These are phyloP conservation scores for Papilio protenor DNA, from an alignment of 2,888 invertebrate genomes.

Conservation along the genomic window DNA sequence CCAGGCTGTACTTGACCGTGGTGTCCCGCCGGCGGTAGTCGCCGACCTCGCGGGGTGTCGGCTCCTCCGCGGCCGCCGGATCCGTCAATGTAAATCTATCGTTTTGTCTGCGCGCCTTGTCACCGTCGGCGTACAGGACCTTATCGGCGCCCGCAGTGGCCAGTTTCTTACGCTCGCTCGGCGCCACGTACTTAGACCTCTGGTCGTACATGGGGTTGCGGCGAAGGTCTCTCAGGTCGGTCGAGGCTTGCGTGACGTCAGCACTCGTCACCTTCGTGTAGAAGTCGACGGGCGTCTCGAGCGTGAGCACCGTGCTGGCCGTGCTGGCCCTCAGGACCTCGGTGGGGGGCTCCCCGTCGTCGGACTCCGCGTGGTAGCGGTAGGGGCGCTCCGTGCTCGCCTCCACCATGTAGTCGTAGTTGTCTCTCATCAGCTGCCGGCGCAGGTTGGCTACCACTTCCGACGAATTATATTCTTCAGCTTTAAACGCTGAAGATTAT, in stretches of 20 bases:
- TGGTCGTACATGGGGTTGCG: constrained; percentile 6
- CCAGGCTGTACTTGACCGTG: constrained; percentile 56
- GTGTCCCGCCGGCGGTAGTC: constrained; percentile 23
- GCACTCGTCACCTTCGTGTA: neutral
- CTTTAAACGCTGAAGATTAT: constrained; percentile 8
- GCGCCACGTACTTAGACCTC: neutral
- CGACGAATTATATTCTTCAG: constrained; percentile 33
- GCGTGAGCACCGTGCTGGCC: neutral
- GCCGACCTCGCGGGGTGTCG: neutral
- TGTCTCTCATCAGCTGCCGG: constrained; percentile 60
- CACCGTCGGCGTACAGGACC: neutral
- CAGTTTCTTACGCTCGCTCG: constrained; percentile 4
- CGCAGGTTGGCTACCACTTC: constrained; percentile 49
- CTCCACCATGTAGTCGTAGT: constrained; percentile 61
- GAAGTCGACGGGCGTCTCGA: constrained; percentile 8
- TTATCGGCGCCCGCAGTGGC: neutral
- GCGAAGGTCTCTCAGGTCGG: constrained; percentile 19
- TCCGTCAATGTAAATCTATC: neutral
- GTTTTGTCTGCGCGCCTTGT: neutral
- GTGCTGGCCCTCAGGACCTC: neutral
- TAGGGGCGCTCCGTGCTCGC: neutral
- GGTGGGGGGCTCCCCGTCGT: neutral
- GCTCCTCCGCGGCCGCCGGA: neutral
- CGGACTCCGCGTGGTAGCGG: constrained; percentile 41
- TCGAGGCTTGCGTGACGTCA: neutral